Base-by-base conservation (phyloP, 2,113 vertebrate genomes). In the Pelvicachromis taeniatus region DNA sequence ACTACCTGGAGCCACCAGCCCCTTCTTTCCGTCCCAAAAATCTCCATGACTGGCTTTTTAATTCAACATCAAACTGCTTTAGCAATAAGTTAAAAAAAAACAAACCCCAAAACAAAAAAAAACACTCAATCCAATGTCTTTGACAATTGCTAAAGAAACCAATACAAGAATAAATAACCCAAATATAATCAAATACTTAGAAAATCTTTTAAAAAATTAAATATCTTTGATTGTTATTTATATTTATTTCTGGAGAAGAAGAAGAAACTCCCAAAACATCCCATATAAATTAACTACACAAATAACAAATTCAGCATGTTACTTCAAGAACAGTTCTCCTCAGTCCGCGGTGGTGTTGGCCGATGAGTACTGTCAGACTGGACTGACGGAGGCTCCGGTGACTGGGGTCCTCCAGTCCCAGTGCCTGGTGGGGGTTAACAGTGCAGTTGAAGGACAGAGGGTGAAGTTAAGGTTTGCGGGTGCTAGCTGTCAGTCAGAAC, bases 381-480 rank as follows among this genome's bases (percentile, higher is more conserved):
- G 70, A 55, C 80, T n/a, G 38, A 33, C 14, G 33, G 75, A 50
- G 65, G 33, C 2, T 3, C 12, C 1, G 2, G 65, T 4, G 65
- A 59, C 61, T 1, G 17, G 65, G 38, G 26, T 35, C 68, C 80
- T 77, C 83, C 31, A 16, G 80, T 38, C 82, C 31, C 82, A 77
- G 78, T 59, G 61, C 21, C 13, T 29, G 45, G 54, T 2, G 35
- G 81, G 50, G 61, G 61, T 40, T 21, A 84, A 56, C 85, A 83
- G 84, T 77, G 70, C 68, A 77, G 80, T 29, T 73, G 75, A 88
- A 79, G 56, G 70, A 85, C 83, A 82, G 82, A 80, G 56, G 82
- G 58, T 58, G 88, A 59, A 82, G 52, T 91, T 96, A 96, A 96
- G 96, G 95, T 95, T 87, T 87, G 65, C 55, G 68, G 93, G 88